A percentile compares a stretch with the other conserved stretches of the same genome.
phyloP scores from a whole-genome alignment of 2,113 vertebrate genomes.

The Calidris pygmaea region DNA sequence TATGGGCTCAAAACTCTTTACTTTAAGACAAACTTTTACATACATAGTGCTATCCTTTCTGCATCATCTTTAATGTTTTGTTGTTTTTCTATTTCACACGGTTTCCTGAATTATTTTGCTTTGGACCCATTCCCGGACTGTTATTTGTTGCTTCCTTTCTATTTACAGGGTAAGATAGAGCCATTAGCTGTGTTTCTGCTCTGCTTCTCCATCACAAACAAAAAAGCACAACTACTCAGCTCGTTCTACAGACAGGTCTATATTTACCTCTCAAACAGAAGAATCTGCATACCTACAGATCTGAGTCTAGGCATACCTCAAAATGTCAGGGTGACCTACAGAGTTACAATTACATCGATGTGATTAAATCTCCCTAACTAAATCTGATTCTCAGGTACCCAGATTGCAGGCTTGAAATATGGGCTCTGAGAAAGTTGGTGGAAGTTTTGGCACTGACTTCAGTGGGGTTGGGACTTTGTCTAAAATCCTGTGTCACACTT shows the following conservation, averaged over 20 bases:
- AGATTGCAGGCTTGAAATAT: not conserved
- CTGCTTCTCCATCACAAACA: not conserved
- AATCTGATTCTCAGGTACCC: not conserved
- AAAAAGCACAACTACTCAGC: not conserved
- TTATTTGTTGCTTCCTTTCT: not conserved
- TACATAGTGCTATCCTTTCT: not conserved
- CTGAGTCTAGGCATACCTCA: not conserved
- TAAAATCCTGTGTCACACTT: not conserved
- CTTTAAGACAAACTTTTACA: not conserved
- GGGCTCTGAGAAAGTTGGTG: not conserved
- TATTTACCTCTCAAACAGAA: not conserved
- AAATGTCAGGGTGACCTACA: not conserved
- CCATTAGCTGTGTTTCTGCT: not conserved
- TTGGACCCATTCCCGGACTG: not conserved
- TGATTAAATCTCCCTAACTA: not conserved
- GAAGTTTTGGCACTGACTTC: not conserved
- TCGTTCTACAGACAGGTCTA: not conserved
- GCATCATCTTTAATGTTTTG: not conserved
- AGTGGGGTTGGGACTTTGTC: not conserved
- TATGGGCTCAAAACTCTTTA: not conserved
- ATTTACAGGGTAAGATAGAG: not conserved
- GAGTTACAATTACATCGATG: fast-evolving
- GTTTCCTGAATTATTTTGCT: not conserved
- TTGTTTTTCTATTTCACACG: not conserved
- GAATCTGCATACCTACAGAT: not conserved